Evolutionary conservation across 1,140 invertebrate species (phyloP).

Genomic region (Aradophagus sp.): DNA sequence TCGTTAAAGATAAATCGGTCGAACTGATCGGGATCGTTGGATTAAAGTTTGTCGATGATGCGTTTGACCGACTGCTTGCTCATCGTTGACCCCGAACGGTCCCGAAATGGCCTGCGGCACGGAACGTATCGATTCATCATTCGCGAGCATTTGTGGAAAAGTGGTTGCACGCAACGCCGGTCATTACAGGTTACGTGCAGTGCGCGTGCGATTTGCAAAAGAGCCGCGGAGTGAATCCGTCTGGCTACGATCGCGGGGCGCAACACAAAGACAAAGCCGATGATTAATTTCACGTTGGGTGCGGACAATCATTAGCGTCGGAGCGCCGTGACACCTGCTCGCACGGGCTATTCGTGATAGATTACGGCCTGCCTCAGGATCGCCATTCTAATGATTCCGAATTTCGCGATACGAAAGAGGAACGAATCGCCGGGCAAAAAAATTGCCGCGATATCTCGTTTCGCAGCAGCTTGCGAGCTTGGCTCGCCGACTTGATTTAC

Average conservation of each 20-base stretch:
- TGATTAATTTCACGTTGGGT: conserved; percentile 70
- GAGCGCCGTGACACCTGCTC: conserved; percentile 67
- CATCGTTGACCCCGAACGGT: too few relatives aligned
- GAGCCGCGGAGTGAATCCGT: conserved; percentile 46
- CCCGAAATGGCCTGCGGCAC: not conserved
- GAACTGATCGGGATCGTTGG: too few relatives aligned
- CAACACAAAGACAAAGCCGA: conserved; percentile 68
- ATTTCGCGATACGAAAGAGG: conserved; percentile 65
- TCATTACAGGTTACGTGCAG: conserved; percentile 33
- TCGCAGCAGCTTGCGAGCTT: too few relatives aligned
- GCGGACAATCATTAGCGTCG: conserved; percentile 69
- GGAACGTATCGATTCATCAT: conserved; percentile 20
- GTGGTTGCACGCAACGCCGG: conserved; percentile 47
- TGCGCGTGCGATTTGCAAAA: conserved; percentile 55
- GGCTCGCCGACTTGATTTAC: conserved; percentile 37
- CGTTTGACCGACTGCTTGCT: too few relatives aligned
- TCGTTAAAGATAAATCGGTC: not conserved
- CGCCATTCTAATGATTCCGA: conserved; percentile 70
- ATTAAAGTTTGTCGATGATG: too few relatives aligned
- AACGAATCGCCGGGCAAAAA: conserved; percentile 58
- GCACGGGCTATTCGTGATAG: conserved; percentile 72
- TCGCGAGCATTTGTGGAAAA: conserved; percentile 41
- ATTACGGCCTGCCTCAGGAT: conserved; percentile 65
- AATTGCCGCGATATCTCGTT: conserved; percentile 48
- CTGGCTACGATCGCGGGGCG: conserved; percentile 54